A percentile compares a stretch with the other conserved stretches of the same genome.
These are phyloP conservation scores for Megaleporinus macrocephalus DNA, from an alignment of 2,113 vertebrate genomes.

Conservation along the genomic window DNA sequence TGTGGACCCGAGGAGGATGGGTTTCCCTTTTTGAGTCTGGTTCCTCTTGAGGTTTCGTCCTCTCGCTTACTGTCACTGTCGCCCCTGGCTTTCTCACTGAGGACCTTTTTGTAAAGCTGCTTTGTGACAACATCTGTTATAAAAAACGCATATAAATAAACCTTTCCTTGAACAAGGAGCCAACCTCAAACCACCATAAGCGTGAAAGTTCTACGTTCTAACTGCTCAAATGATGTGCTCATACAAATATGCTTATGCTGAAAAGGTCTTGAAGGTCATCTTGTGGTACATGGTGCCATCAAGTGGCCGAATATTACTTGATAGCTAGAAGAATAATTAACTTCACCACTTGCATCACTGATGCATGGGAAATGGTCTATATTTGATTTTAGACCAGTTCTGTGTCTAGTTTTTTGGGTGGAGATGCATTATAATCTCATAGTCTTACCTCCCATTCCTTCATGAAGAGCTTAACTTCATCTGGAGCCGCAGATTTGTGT, in stretches of 20 bases:
- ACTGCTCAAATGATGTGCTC: not conserved
- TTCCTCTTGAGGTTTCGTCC: too few relatives aligned
- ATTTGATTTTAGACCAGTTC: not conserved
- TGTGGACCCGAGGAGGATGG: too few relatives aligned
- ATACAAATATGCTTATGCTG: not conserved
- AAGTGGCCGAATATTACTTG: not conserved
- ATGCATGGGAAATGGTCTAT: not conserved
- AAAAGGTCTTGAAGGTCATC: not conserved
- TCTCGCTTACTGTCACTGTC: too few relatives aligned
- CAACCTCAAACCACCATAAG: too few relatives aligned
- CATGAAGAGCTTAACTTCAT: constrained; percentile 83
- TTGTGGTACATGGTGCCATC: constrained; percentile 15
- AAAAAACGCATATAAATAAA: too few relatives aligned
- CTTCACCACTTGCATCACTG: too few relatives aligned
- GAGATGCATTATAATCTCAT: not conserved
- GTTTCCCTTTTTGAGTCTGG: too few relatives aligned
- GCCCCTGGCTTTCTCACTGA: too few relatives aligned
- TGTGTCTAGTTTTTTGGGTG: not conserved
- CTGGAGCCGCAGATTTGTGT: constrained; percentile 71
- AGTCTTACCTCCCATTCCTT: constrained; percentile 86
- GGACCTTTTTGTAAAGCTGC: too few relatives aligned
- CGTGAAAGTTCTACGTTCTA: too few relatives aligned
- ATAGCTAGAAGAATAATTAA: not conserved
- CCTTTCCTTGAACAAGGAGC: too few relatives aligned
- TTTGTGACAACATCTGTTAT: too few relatives aligned